These are phyloP conservation scores for Oreochromis grahami DNA, from an alignment of 2,797 vertebrate genomes.

Conservation along the genomic window DNA sequence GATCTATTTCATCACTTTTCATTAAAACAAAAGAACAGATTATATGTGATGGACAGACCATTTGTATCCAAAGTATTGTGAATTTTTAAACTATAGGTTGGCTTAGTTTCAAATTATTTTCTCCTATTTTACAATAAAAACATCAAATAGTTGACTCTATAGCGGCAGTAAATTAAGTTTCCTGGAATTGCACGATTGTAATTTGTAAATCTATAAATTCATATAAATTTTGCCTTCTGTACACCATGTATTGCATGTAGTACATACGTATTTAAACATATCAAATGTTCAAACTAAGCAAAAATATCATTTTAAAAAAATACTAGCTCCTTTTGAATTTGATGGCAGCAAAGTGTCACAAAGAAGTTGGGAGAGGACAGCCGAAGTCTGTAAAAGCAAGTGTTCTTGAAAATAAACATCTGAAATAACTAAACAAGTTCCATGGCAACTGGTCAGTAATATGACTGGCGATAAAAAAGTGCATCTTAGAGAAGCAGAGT, in stretches of 20 bases:
- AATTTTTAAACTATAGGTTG: accelerated
- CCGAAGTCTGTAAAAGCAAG: neutral
- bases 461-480: neutral
- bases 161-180: neutral
- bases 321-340: neutral
- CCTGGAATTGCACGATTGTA: neutral
- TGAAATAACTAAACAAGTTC: neutral
- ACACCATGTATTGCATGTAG: neutral
- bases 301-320: accelerated
- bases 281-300: neutral
- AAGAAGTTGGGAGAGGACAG: neutral
- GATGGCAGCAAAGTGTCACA: neutral
- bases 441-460: neutral
- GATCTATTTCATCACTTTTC: neutral
- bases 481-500: neutral
- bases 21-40: neutral
- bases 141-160: neutral
- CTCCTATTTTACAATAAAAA: neutral
- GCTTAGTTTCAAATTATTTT: neutral
- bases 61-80: neutral
- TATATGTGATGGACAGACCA: neutral
- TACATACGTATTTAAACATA: neutral
- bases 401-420: neutral
- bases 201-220: neutral
- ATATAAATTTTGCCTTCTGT: neutral